Base-by-base conservation (phyloP, 2,888 invertebrate species). In the Mythimna loreyi region DNA sequence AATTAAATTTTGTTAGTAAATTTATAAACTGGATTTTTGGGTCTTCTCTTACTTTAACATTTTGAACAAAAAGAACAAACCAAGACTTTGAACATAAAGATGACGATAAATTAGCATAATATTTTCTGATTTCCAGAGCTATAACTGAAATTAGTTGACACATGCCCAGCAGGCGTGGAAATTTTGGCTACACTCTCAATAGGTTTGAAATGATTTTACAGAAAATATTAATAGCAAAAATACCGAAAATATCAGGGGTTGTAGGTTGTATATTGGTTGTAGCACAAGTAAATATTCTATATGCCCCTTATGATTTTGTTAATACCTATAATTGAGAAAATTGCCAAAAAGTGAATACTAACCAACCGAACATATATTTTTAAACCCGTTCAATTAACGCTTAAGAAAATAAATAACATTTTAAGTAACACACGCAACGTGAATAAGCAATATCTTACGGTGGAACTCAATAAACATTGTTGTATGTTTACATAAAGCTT, bases 401-500 rank as follows among this genome's bases (percentile, higher is more conserved):
- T 55, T 47, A 57, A 64, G 36, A 68, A 79, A 64, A 76, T 65
- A 80, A 77, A 80, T 79, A 69, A 59, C 43, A 65, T 61, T 68
- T 55, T 33, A 74, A 74, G 61, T 59, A 72, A 62, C 49, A 53
- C 58, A 61, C 57, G 60, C 64, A 69, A 65, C 53, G 11, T 25
- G 40, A 64, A 55, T 23, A 65, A 69, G 80, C 65, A 72, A 61
- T 55, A 62, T 36, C 47, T 75, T 64, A 74, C 53, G 49, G 60
- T 61, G 72, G 73, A 75, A 67, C 69, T 75, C 68, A 68, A 80
- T 83, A 80, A 85, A 82, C 67, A 65, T 56, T 64, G 63, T 76
- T 36, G 57, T 67, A 60, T 63, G 76, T 80, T 78, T 67, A 71
- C 72, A 63, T 74, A 77, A 43, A 63, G 76, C 81, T 81, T 81